phyloP scores from a whole-genome alignment of 2,113 vertebrate genomes.

The Plestiodon gilberti region DNA sequence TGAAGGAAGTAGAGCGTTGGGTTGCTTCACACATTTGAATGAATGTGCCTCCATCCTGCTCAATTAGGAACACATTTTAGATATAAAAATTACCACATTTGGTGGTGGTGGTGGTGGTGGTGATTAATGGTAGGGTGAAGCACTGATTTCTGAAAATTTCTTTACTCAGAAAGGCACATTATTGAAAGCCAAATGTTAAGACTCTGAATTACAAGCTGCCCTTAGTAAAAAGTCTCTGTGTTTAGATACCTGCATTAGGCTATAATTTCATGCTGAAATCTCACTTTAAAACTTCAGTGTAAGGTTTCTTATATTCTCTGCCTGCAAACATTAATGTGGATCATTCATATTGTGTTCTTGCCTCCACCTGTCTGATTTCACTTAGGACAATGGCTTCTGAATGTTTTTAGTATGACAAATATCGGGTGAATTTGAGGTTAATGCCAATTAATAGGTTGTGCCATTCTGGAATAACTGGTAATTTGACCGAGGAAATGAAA shows the following conservation, averaged over 20 bases:
- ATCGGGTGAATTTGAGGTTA: slow-evolving; percentile 47
- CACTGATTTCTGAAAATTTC: not conserved
- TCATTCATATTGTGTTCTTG: slow-evolving; percentile 32
- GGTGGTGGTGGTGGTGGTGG: not conserved
- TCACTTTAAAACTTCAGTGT: slow-evolving; percentile 23
- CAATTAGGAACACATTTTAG: not conserved
- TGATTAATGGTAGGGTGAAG: not conserved
- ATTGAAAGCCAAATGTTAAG: not conserved
- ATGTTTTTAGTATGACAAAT: slow-evolving; percentile 51
- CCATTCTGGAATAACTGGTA: slow-evolving; percentile 32
- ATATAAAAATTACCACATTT: not conserved
- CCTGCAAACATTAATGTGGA: slow-evolving; percentile 49
- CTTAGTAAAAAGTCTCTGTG: not conserved
- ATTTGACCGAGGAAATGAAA: slow-evolving; percentile 46
- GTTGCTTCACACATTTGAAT: not conserved
- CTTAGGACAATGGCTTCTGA: slow-evolving; percentile 46
- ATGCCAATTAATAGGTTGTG: slow-evolving; percentile 55
- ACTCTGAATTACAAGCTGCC: not conserved
- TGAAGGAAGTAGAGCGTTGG: not conserved
- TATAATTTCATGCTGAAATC: not conserved
- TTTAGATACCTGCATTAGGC: not conserved
- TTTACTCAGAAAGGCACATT: not conserved
- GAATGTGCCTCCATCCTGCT: not conserved
- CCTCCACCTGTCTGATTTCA: slow-evolving; percentile 59
- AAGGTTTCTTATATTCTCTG: slow-evolving; percentile 46